These are phyloP conservation scores for Diacarnus erythraeanus DNA, from an alignment of 37 sponge, comb jelly and placozoan genomes.

Conservation along the genomic window DNA sequence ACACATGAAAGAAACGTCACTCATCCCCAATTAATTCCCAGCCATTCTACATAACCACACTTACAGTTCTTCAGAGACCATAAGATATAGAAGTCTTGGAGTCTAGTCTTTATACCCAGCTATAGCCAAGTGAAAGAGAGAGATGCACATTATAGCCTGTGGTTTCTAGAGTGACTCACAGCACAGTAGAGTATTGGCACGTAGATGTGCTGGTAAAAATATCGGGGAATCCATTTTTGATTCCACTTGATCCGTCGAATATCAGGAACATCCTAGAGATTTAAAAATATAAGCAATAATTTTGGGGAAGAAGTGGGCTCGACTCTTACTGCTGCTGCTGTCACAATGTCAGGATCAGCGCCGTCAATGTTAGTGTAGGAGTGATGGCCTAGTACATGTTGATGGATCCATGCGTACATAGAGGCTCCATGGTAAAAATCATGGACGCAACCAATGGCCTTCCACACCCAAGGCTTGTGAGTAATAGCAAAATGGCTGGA, in stretches of 20 bases:
- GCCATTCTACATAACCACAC: neutral
- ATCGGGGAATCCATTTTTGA: slow-evolving; percentile 88
- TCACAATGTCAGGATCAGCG: slow-evolving; percentile 91
- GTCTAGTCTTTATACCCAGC: slow-evolving; percentile 87
- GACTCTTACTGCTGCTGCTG: slow-evolving; percentile 58
- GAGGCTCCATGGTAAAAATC: slow-evolving; percentile 86
- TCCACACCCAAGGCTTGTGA: slow-evolving; percentile 97
- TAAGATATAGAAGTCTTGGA: slow-evolving; percentile 84
- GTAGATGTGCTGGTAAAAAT: slow-evolving; percentile 92
- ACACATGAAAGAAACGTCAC: neutral
- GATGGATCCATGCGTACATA: slow-evolving; percentile 81
- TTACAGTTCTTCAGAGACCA: slow-evolving; percentile 61
- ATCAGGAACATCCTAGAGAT: slow-evolving; percentile 70
- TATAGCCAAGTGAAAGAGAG: slow-evolving; percentile 23
- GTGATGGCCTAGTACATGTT: slow-evolving; percentile 91
- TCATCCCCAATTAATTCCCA: no score
- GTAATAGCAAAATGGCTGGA: slow-evolving; percentile 92
- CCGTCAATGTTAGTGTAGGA: slow-evolving; percentile 94
- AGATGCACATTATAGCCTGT: neutral
- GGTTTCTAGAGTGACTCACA: slow-evolving; percentile 42
- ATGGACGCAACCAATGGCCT: slow-evolving; percentile 65
- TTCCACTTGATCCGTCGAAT: slow-evolving; percentile 85
- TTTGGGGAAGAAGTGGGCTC: neutral
- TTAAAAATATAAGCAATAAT: neutral
- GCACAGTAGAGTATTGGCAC: slow-evolving; percentile 89